phyloP scores from a whole-genome alignment of 2,888 invertebrate species.

The Euproctis similis region DNA sequence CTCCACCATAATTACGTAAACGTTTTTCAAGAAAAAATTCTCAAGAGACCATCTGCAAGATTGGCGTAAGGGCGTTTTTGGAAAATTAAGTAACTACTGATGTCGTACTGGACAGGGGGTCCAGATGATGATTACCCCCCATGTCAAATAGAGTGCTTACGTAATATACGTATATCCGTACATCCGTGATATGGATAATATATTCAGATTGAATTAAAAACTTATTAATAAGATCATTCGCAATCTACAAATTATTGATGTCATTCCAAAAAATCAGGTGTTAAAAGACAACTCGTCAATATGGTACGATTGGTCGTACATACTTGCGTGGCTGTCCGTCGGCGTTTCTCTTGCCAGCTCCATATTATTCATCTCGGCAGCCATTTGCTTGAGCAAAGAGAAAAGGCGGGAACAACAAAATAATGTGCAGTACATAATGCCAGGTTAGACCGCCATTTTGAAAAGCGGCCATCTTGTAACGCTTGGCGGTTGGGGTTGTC shows the following conservation, averaged over 20 bases:
- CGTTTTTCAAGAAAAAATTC: no score
- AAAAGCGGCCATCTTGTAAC: conserved; percentile 46
- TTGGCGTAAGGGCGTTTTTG: no score
- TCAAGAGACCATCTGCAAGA: no score
- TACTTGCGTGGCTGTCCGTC: conserved; percentile 88
- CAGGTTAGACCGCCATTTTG: conserved; percentile 80
- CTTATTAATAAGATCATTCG: no score
- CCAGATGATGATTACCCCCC: no score
- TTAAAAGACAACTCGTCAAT: conserved; percentile 83
- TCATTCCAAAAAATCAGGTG: conserved; percentile 68
- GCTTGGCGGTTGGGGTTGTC: conserved; percentile 51
- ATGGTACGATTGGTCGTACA: conserved; percentile 91
- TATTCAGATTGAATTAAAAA: no score
- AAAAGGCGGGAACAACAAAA: conserved; percentile 82
- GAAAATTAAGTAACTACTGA: no score
- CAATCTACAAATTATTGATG: conserved; percentile 2
- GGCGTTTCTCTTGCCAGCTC: conserved; percentile 84
- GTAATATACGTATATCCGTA: no score
- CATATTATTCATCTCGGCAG: conserved; percentile 86
- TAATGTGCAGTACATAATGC: conserved; percentile 93
- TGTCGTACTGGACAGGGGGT: no score
- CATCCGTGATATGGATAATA: no score
- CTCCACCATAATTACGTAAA: no score
- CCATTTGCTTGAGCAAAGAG: conserved; percentile 86
- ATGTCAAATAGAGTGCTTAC: no score